Evolutionary conservation across 2,888 invertebrate species (phyloP), one percentile per base, ranked within the genome.

Genomic region (Exocentrus adspersus): DNA sequence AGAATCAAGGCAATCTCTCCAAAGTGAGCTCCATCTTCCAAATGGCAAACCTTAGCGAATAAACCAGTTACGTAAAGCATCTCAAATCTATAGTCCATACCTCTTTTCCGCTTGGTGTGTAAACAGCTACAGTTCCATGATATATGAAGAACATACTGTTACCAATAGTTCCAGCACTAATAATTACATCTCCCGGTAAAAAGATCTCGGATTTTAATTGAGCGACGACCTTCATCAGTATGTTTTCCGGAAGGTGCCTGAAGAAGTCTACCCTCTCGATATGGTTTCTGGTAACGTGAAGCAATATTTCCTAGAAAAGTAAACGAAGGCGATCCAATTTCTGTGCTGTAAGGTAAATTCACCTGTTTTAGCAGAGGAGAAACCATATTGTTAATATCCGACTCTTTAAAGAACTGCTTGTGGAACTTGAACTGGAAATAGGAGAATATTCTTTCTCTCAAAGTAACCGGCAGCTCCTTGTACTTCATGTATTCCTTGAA

Each of bases 21-120:
- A 67, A 85, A 85, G 69, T 83, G 79, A 2, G 80, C 78, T 6
- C 83, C 85, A 65, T 85, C 83, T 43, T 83, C 79, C 64, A 85
- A 75, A 70, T 85, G 85, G 60, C 84, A 84, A 2, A 85, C 73
- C 84, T 84, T 54, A 62, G 73, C 66, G 52, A 50, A 46, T 54
- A 14, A 50, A n/a, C n/a, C n/a, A n/a, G n/a, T n/a, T n/a, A n/a
- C n/a, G n/a, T n/a, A n/a, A n/a, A n/a, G n/a, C n/a, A n/a, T n/a
- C n/a, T n/a, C n/a, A n/a, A n/a, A n/a, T n/a, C n/a, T n/a, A n/a
- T n/a, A 63, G 14, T 32, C 7, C 2, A 41, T 30, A 50, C 30
- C 73, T 85, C 84, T 76, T 78, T 82, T 41, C 82, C 83, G 1
- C 65, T 65, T 7, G 70, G 70, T 3, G 82, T 82, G 57, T 82